Evolutionary conservation across 2,113 vertebrate species (phyloP), one percentile per base, ranked within the genome.

Genomic region (Pterocles gutturalis): DNA sequence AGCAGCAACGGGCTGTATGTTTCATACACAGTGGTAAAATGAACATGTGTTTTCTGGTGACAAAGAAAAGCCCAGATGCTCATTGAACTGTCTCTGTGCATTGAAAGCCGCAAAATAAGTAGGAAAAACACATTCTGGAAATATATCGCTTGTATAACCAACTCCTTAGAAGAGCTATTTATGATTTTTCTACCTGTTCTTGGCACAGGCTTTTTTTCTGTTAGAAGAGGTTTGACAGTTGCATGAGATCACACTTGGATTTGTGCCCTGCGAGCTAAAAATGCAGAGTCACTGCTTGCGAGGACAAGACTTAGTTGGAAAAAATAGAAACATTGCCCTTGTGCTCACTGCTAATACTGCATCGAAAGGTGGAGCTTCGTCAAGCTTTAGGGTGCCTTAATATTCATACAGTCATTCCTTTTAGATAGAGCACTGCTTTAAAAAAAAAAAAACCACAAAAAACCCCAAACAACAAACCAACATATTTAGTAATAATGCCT

Each of bases 211-310:
- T 14, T 88, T 70, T 88, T 90, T 93, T 85, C 90, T 89, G 91
- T 96, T 96, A 91, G 83, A 73, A 91, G 95, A 55, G 66, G 90
- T 89, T 97, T 96, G 96, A 87, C 92, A 94, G 87, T 97, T 96
- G 91, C 28, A 67, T 97, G 97, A 98, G 94, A 92, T 97, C 97
- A 98, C 77, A 34, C 58, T 94, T 98, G 97, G 97, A 96, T 85
- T 90, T 43, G 22, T 96, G 97, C 96, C 97, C 83, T 67, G 61
- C 0, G 2, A 95, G 93, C 82, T 90, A 53, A 97, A 98, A 97
- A 95, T 7, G 96, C 97, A 91, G 90, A 96, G 97, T 98, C 96
- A 97, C 94, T 95, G 94, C 94, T 97, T 96, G 86, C 0, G 92
- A 94, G 95, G 92, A 90, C 90, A 94, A 94, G 95, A 66, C 78